These are phyloP conservation scores for Esox niger DNA, from an alignment of 2,113 vertebrate genomes.

Conservation along the genomic window DNA sequence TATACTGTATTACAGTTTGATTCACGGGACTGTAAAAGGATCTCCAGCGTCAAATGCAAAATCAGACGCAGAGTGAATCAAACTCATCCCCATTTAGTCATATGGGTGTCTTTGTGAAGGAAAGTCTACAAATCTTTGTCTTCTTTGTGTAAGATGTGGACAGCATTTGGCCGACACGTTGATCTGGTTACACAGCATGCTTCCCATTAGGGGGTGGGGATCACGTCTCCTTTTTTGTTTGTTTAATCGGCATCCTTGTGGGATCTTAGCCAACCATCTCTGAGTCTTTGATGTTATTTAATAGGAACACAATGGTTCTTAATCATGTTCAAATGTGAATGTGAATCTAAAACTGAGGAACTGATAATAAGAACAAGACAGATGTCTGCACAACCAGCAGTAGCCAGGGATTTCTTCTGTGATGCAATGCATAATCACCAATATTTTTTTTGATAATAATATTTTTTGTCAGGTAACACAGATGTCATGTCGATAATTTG, in stretches of 20 bases:
- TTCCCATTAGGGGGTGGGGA: conserved; percentile 37
- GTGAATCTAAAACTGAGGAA: no score
- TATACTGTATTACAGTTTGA: background rate
- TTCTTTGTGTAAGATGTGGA: no score
- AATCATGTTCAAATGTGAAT: conserved; percentile 11
- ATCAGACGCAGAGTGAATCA: background rate
- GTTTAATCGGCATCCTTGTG: conserved; percentile 22
- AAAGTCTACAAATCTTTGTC: no score
- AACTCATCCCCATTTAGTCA: no score
- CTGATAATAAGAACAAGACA: no score
- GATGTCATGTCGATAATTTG: no score
- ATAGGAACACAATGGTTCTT: conserved; percentile 12
- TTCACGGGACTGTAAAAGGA: background rate
- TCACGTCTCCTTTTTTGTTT: conserved; percentile 39
- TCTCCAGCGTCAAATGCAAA: background rate
- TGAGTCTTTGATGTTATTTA: conserved; percentile 15
- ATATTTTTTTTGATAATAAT: no score
- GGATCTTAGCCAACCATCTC: conserved; percentile 15
- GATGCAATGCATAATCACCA: no score
- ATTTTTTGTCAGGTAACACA: no score
- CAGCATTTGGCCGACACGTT: conserved; percentile 13
- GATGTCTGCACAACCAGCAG: no score
- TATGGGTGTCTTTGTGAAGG: no score
- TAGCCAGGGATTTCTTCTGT: no score
- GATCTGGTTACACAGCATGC: background rate